Base-by-base conservation (phyloP, 2,797 vertebrate genomes). In the Thamnophis elegans region DNA sequence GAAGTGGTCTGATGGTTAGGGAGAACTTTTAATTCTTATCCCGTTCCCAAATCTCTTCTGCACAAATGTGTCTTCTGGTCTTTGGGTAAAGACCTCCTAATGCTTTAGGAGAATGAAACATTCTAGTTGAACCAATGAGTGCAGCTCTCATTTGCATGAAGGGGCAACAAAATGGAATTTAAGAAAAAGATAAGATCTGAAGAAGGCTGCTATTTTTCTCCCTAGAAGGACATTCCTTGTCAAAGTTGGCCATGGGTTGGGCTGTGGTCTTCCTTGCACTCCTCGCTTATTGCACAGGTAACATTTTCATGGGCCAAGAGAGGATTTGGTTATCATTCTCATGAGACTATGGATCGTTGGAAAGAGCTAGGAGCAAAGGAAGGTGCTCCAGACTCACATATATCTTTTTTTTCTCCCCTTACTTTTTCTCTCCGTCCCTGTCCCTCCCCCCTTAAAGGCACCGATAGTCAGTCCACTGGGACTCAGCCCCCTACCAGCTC, bases 81-180 rank as follows among this genome's bases (percentile, higher is more conserved):
- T 42, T 26, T 26, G 20, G 42, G 28, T 85, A n/a, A 36, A 20
- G 47, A 51, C 36, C 22, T 51, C 42, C 25, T 3, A 22, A 16
- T 5, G 8, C 20, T 47, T 10, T 53, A 8, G 16, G 12, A 11
- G 32, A 2, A 59, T 11, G 11, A 25, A 59, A 18, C 5, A 5
- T 22, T 36, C 32, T 7, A 5, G 9, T 0, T 0, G 12, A 18
- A 32, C 65, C 54, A 90, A 73, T 42, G 12, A 42, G 9, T 6
- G 4, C 16, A 25, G 47, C 0, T 22, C 0, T 18, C 0, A 89
- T 93, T 93, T 94, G 91, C 91, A 90, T 93, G 13, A 86, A 32
- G 16, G 5, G 5, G n/a, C 12, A 3, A 55, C 12, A 55, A 14
- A 0, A 1, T 13, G 12, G 54, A 13, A 55, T 12, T 59, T 59